Percentiles rank a stretch among this genome's conserved stretches.
These are phyloP conservation scores for Drosophila albomicans DNA, from an alignment of 1,140 invertebrate species.

Conservation along the genomic window DNA sequence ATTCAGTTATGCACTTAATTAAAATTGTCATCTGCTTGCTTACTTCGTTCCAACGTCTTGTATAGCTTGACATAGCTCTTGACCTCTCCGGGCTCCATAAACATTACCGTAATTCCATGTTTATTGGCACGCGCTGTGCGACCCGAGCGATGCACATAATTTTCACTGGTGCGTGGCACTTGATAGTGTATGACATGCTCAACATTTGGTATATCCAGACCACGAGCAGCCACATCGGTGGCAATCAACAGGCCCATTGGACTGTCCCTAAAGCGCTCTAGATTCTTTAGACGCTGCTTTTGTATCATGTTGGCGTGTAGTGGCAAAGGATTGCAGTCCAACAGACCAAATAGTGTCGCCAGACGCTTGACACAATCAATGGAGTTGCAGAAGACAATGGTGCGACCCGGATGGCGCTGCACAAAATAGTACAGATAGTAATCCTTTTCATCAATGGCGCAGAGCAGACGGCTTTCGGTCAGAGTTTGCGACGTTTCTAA, in stretches of 20 bases:
- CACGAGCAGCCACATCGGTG: conserved; percentile 98
- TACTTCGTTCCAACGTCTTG: conserved; percentile 92
- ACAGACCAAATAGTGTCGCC: conserved; percentile 91
- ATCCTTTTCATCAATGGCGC: conserved; percentile 94
- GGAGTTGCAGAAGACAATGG: conserved; percentile 98
- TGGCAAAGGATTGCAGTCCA: conserved; percentile 92
- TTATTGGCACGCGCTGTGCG: conserved; percentile 95
- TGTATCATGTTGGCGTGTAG: conserved; percentile 98
- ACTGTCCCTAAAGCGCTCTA: conserved; percentile 95
- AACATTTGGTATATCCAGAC: conserved; percentile 97
- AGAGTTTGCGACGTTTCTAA: conserved; percentile 92
- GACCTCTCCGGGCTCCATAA: conserved; percentile 95
- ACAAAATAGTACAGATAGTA: conserved; percentile 97
- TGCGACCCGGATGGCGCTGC: conserved; percentile 93
- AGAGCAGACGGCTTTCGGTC: conserved; percentile 93
- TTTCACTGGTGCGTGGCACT: conserved; percentile 95
- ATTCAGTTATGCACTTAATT: conserved; percentile 49
- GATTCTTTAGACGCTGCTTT: conserved; percentile 96
- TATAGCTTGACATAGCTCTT: conserved; percentile 93
- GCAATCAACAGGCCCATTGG: conserved; percentile 93
- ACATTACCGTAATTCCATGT: conserved; percentile 95
- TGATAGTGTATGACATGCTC: conserved; percentile 99
- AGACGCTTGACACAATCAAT: conserved; percentile 96
- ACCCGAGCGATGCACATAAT: conserved; percentile 98
- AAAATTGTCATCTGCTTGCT: conserved; percentile 22